A percentile compares a stretch with the other conserved stretches of the same genome.
Conservation (phyloP, 2,888 invertebrate genomes). For the Brachycybe producta region DNA sequence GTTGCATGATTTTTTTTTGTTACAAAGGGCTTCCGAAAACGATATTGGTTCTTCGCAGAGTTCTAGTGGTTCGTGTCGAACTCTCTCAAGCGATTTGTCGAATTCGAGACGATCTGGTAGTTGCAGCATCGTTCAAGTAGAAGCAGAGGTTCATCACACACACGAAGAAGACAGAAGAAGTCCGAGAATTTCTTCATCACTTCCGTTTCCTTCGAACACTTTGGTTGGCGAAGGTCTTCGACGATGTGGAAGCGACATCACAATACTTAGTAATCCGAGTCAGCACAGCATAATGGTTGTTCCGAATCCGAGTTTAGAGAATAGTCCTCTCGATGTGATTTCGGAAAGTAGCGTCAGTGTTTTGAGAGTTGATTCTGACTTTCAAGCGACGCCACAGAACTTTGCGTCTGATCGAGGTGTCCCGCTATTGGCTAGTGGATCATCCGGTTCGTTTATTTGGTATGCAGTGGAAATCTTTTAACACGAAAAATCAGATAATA, state of each 20-base stretch:
- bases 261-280: conserved; percentile 55
- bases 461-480: neutral
- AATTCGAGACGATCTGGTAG: neutral
- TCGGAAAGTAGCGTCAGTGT: conserved; percentile 9
- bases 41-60: neutral
- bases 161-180: no score
- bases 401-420: neutral
- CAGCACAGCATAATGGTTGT: conserved; percentile 45
- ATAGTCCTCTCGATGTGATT: conserved; percentile 6
- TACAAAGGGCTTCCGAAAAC: neutral
- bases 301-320: conserved; percentile 10
- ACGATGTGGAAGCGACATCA: conserved; percentile 51
- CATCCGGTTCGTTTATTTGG: conserved; percentile 1
- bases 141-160: conserved; percentile 9
- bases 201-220: neutral
- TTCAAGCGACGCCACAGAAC: neutral
- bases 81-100: neutral
- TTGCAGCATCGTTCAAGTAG: neutral
- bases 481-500: neutral
- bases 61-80: neutral
- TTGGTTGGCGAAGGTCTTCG: conserved; percentile 18
- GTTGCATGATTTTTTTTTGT: no score
- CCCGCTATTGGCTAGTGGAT: conserved; percentile 1
- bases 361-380: conserved; percentile 4
- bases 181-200: neutral